These are phyloP conservation scores for Drosophila pegasa DNA, from an alignment of 2,888 invertebrate species.

Conservation along the genomic window DNA sequence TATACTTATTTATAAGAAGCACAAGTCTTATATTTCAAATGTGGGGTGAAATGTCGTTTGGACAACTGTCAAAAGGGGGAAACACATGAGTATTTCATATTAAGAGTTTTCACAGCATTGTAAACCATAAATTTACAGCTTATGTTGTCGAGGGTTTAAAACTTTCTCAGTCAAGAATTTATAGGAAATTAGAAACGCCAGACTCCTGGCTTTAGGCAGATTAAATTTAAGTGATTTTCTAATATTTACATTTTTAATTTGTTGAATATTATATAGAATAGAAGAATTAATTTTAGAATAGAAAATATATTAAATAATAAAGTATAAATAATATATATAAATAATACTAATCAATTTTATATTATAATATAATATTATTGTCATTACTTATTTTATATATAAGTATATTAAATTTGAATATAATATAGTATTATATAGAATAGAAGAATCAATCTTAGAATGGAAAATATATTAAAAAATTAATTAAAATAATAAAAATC, in stretches of 20 bases:
- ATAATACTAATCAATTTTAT: too few species aligned
- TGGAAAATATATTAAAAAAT: too few species aligned
- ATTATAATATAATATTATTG: too few species aligned
- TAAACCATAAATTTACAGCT: constrained; percentile 8
- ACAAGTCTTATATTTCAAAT: constrained; percentile 6
- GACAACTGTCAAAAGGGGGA: background rate
- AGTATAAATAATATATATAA: too few species aligned
- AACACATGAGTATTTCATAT: background rate
- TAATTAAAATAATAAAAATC: too few species aligned
- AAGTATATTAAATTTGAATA: too few species aligned
- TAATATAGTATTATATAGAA: too few species aligned
- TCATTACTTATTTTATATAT: too few species aligned
- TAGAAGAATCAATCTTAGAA: too few species aligned
- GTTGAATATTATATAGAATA: background rate
- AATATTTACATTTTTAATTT: background rate
- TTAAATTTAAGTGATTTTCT: background rate
- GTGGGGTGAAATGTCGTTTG: background rate
- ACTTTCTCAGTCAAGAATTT: background rate
- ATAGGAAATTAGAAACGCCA: background rate
- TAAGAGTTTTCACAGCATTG: background rate
- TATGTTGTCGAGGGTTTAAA: background rate
- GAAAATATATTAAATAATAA: too few species aligned
- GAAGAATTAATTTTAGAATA: too few species aligned
- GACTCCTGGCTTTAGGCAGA: background rate
- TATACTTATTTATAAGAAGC: constrained; percentile 3